These are phyloP conservation scores for Bombus soroeensis DNA, from an alignment of 1,140 invertebrate genomes.

Conservation along the genomic window DNA sequence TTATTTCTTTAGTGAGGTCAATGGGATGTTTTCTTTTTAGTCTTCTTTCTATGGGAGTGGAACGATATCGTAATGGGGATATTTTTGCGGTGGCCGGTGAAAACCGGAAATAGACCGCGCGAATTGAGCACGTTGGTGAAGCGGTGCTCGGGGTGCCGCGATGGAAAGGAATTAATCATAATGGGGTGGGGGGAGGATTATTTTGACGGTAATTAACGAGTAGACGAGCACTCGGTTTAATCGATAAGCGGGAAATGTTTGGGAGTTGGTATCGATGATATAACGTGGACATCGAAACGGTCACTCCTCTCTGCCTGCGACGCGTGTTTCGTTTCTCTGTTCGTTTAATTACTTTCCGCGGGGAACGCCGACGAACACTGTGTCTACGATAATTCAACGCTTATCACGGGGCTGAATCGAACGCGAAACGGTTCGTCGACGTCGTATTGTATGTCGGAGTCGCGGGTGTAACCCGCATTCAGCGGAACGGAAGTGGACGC, in stretches of 20 bases:
- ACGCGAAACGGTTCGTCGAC: constrained; percentile 18
- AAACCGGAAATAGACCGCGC: constrained; percentile 46
- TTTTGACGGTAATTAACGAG: constrained; percentile 44
- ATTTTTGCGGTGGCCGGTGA: not conserved
- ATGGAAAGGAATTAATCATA: constrained; percentile 24
- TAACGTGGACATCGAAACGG: constrained; percentile 8
- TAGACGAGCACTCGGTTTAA: constrained; percentile 28
- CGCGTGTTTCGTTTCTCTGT: not conserved
- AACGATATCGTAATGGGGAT: not conserved
- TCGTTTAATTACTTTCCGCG: constrained; percentile 29
- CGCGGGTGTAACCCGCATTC: not conserved
- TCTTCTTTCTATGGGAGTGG: too few species aligned
- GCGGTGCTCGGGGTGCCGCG: not conserved
- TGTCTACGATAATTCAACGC: constrained; percentile 41
- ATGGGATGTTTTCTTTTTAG: too few species aligned
- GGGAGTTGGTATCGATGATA: not conserved
- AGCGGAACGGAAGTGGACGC: not conserved
- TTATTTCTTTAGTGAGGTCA: too few species aligned
- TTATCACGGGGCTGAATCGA: constrained; percentile 19
- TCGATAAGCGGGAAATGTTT: constrained; percentile 22
- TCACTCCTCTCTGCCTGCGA: not conserved
- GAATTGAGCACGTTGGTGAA: not conserved
- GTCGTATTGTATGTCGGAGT: not conserved
- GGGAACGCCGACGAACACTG: not conserved
- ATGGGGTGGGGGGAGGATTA: constrained; percentile 32